Evolutionary conservation across 2,888 invertebrate species (phyloP).

Genomic region (Nomada fabriciana): DNA sequence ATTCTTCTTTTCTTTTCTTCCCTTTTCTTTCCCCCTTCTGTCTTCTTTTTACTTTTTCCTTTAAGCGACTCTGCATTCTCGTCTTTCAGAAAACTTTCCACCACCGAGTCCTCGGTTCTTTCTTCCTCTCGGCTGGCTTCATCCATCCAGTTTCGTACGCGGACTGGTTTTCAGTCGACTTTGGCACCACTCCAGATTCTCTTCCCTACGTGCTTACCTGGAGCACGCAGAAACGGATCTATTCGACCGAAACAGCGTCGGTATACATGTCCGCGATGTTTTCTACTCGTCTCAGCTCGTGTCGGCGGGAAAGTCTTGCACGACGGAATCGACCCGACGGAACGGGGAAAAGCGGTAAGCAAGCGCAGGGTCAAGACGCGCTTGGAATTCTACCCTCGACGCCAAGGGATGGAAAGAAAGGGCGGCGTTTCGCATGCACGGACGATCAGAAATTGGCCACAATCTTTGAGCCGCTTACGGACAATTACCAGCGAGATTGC

Average conservation of each 20-base stretch:
- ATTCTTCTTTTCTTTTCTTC: not conserved
- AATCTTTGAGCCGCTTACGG: conserved; percentile 78
- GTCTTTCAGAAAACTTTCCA: not conserved
- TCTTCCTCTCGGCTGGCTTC: conserved; percentile 40
- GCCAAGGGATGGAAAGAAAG: not conserved
- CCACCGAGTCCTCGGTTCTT: not conserved
- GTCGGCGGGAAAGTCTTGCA: not conserved
- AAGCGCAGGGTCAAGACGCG: conserved; percentile 25
- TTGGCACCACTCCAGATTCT: conserved; percentile 68
- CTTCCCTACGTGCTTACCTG: conserved; percentile 61
- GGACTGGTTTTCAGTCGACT: conserved; percentile 48
- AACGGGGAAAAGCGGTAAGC: conserved; percentile 22
- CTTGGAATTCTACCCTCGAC: not conserved
- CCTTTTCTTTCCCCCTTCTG: too few relatives aligned
- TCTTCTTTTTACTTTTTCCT: not conserved
- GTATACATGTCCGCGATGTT: conserved; percentile 35
- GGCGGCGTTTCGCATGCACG: conserved; percentile 72
- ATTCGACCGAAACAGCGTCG: conserved; percentile 43
- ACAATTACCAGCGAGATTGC: conserved; percentile 80
- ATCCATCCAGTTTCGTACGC: conserved; percentile 54
- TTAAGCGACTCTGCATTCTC: too few relatives aligned
- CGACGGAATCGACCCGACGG: conserved; percentile 9
- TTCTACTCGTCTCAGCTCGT: not conserved
- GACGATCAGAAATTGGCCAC: conserved; percentile 77
- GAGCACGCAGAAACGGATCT: conserved; percentile 44